Evolutionary conservation across 2,113 vertebrate species (phyloP), one percentile per base, ranked within the genome.

Genomic region (Pterophyllum scalare): DNA sequence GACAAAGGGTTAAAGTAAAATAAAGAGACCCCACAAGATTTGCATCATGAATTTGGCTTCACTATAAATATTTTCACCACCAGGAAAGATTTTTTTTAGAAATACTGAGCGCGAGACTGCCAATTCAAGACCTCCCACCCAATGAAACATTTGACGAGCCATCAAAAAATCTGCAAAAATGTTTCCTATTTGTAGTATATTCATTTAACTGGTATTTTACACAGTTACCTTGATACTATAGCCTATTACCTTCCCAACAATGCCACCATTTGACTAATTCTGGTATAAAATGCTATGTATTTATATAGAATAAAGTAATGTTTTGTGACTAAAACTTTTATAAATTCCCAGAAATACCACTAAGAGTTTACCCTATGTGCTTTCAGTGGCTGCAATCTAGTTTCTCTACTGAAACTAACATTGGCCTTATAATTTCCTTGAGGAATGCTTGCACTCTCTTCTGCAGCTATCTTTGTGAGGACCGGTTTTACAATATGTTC

Each of bases 391-490:
- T 38, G 59, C 28, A 43, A 26, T 10, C 17, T 28, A 76, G 65
- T 86, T 84, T 86, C 19, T 10, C 19, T 17, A 56, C 52, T n/a
- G 26, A 31, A 72, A 31, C 24, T 72, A 72, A 19, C 0, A 1
- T 17, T 10, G 28, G 24, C 1, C 26, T 72, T 72, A 72, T 72
- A 31, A 52, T 72, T 31, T 52, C 43, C 65, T 70, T 26, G 31
- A 52, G 46, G 43, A 33, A 83, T 91, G 65, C 86, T 89, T 79
- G 81, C 83, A 43, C 60, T 81, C 33, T 12, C n/a, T 54, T 46
- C 60, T 70, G 24, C 19, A 59, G 61, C 3, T 79, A 76, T 75
- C 28, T 80, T 67, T 59, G 38, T 10, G 31, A 54, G 7, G 26
- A 57, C 79, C 9, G 28, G 13, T 74, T 19, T 75, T 78, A n/a